phyloP scores from a whole-genome alignment of 2,113 vertebrate species.

The Cyphomyrus discorhynchus region DNA sequence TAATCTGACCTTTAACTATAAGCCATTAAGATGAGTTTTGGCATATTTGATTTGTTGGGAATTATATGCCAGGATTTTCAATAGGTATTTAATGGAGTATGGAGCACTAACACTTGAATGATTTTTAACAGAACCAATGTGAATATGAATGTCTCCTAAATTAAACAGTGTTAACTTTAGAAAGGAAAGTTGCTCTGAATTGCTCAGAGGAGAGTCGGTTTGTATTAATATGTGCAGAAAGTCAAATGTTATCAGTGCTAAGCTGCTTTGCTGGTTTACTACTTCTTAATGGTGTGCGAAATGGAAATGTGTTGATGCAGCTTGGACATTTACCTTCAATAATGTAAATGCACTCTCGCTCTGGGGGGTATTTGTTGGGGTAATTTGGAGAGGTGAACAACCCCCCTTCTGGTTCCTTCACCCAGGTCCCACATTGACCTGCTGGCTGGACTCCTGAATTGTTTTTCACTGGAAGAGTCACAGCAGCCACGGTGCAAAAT shows the following conservation, averaged over 20 bases:
- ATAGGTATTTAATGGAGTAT: not conserved
- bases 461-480: slow-evolving; percentile 70
- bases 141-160: not conserved
- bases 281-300: not conserved
- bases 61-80: not conserved
- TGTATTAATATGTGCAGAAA: not conserved
- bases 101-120: not conserved
- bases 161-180: not conserved
- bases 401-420: slow-evolving; percentile 90
- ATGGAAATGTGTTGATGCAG: not conserved
- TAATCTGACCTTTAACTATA: not conserved
- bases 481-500: slow-evolving; percentile 30
- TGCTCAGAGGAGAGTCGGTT: not conserved
- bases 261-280: not conserved
- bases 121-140: not conserved
- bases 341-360: slow-evolving; percentile 94
- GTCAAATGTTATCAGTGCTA: not conserved
- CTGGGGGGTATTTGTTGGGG: slow-evolving; percentile 95
- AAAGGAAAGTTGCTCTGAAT: not conserved
- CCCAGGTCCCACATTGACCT: slow-evolving; percentile 94
- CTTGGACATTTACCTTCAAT: slow-evolving; percentile 81
- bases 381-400: slow-evolving; percentile 96
- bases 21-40: not conserved
- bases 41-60: not conserved
- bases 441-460: slow-evolving; percentile 87